Percentiles rank a stretch among this genome's conserved stretches.
These are phyloP conservation scores for Papilio elwesi DNA, from an alignment of 2,888 invertebrate genomes.

Conservation along the genomic window DNA sequence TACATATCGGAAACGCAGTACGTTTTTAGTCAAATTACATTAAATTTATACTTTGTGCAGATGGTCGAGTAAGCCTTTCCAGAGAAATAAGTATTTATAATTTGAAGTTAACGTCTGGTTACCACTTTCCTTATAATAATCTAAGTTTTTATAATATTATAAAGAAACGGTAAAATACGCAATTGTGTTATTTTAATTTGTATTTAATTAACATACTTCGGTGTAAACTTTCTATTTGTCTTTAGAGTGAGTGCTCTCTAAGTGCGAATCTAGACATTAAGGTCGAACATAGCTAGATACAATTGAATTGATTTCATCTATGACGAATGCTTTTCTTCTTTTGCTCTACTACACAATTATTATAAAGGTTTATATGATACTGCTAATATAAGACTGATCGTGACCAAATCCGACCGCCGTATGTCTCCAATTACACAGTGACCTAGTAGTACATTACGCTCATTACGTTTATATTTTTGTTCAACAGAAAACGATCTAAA, in stretches of 20 bases:
- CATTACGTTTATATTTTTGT: slow-evolving; percentile 15
- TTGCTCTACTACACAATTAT: not conserved
- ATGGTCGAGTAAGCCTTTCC: too few relatives aligned
- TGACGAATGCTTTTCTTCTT: not conserved
- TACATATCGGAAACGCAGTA: too few relatives aligned
- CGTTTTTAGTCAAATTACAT: too few relatives aligned
- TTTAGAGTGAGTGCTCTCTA: not conserved
- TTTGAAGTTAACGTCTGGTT: slow-evolving; percentile 2
- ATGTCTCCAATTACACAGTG: slow-evolving; percentile 4
- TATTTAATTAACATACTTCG: slow-evolving; percentile 15
- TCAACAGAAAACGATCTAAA: slow-evolving; percentile 21
- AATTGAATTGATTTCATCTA: not conserved
- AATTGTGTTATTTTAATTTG: not conserved
- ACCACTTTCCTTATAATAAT: slow-evolving; percentile 17
- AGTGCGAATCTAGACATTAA: too few relatives aligned
- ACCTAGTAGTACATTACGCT: not conserved
- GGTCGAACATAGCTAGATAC: too few relatives aligned
- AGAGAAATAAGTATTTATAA: not conserved
- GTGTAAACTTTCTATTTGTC: not conserved
- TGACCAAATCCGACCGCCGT: slow-evolving; percentile 17
- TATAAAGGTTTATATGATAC: not conserved
- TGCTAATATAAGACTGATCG: slow-evolving; percentile 2
- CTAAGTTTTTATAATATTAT: not conserved
- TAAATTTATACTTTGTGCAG: too few relatives aligned
- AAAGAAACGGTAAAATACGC: not conserved